Evolutionary conservation across 2,797 vertebrate species (phyloP).

Genomic region (Onychomys torridus): DNA sequence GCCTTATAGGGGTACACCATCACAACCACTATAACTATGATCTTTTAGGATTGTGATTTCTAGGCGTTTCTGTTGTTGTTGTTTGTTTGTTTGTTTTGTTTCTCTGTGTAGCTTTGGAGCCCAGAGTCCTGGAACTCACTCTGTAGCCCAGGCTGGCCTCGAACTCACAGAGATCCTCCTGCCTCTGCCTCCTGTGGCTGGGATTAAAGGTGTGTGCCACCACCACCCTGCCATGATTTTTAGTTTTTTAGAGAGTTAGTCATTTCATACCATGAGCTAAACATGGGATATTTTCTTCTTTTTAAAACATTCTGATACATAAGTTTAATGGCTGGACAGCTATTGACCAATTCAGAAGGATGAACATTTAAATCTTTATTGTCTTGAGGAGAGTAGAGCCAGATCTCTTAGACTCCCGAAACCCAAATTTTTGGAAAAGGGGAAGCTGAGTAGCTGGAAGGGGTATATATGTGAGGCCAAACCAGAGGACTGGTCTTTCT

Average conservation of each 20-base stretch:
- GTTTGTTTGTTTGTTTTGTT: too few relatives aligned
- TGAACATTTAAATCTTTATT: conserved; percentile 28
- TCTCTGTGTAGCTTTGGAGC: too few relatives aligned
- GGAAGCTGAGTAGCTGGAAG: background rate
- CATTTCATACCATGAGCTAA: conserved; percentile 23
- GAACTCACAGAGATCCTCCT: too few relatives aligned
- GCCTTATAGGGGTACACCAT: background rate
- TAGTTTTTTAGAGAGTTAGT: background rate
- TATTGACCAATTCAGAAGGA: background rate
- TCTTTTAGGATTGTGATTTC: conserved; percentile 27
- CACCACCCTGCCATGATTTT: too few relatives aligned
- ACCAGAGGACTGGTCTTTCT: background rate
- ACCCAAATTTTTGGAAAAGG: conserved; percentile 18
- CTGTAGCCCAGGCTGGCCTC: too few relatives aligned
- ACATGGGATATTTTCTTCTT: background rate
- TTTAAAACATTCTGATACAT: conserved; percentile 45
- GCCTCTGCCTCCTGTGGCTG: too few relatives aligned
- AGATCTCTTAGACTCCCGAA: background rate
- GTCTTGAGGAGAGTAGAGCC: background rate
- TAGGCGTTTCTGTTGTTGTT: too few relatives aligned
- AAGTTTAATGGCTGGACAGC: conserved; percentile 12
- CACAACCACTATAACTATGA: background rate
- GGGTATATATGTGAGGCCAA: background rate
- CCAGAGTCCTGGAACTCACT: too few relatives aligned
- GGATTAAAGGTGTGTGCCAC: too few relatives aligned